Conservation (phyloP, 2,888 invertebrate genomes). For the Rhagonycha lutea region DNA sequence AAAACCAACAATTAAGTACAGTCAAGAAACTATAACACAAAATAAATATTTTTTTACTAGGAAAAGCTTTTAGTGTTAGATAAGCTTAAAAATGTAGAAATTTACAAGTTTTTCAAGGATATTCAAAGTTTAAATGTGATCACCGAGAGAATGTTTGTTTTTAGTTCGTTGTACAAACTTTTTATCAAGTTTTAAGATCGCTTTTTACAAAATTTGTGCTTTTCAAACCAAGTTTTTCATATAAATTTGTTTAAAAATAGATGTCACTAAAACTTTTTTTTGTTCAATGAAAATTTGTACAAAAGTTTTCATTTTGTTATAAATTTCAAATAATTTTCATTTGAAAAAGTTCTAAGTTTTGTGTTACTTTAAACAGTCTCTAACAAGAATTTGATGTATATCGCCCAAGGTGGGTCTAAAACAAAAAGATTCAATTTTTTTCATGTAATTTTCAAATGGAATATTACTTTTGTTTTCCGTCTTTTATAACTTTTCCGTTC, state of each 20-base stretch:
- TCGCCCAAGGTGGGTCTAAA: neutral
- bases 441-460: too few relatives aligned
- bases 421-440: neutral
- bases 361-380: neutral
- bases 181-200: constrained; percentile 1
- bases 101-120: constrained; percentile 1
- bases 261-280: neutral
- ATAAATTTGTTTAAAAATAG: neutral
- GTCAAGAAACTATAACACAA: neutral
- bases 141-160: constrained; percentile 9
- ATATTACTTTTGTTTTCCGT: too few relatives aligned
- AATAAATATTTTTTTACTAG: neutral
- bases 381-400: neutral
- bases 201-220: neutral
- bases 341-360: neutral
- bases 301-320: neutral
- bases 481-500: too few relatives aligned
- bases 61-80: neutral
- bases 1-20: neutral
- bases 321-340: neutral
- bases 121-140: neutral
- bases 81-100: neutral
- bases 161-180: constrained; percentile 9
- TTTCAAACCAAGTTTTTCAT: neutral
- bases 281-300: neutral